Base-by-base conservation (phyloP, 2,888 invertebrate genomes). In the Dyspetes luteomarginatus region DNA sequence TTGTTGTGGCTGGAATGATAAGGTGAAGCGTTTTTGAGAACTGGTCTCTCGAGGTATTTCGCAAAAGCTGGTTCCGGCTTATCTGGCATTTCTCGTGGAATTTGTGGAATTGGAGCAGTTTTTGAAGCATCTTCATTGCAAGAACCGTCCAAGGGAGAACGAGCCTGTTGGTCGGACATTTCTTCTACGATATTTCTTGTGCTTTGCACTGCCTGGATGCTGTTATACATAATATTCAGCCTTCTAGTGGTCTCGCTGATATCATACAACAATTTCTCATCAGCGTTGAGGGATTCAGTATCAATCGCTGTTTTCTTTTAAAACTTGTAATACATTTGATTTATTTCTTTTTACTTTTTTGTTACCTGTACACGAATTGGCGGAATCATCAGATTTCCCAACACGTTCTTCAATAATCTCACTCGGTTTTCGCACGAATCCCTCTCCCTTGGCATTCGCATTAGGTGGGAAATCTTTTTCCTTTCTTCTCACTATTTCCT, bases 251-350 rank as follows among this genome's bases (percentile, higher is more conserved):
- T 62, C 17, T 30, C 26, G 1, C 28, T 4, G 24, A 62, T 62
- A 12, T 9, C 62, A 9, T 22, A 43, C 52, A 62, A 64, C 52
- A 52, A 22, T 62, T 62, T 45, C 22, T 55, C n/a, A 64, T 56
- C 36, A 24, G 55, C 56, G 7, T 48, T 56, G n/a, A 43, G 64
- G 1, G 45, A n/a, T 48, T 19, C 30, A 56, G 30, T 30, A 45
- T 64, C 64, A 43, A 56, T 48, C 24, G 19, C 48, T 26, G 36
- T n/a, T 52, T 15, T 71, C 15, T 24, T 62, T 56, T n/a, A 64
- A 36, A 15, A 64, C 55, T 48, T 56, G 4, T 12, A 55, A n/a
- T 48, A 65, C 36, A 30, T 15, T 4, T 41, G 9, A 48, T 15
- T 41, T 24, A 5, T 7, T n/a, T n/a, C n/a, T 4, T 48, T 50